Evolutionary conservation across 2,888 invertebrate species (phyloP).

Genomic region (Oscheius sp.): DNA sequence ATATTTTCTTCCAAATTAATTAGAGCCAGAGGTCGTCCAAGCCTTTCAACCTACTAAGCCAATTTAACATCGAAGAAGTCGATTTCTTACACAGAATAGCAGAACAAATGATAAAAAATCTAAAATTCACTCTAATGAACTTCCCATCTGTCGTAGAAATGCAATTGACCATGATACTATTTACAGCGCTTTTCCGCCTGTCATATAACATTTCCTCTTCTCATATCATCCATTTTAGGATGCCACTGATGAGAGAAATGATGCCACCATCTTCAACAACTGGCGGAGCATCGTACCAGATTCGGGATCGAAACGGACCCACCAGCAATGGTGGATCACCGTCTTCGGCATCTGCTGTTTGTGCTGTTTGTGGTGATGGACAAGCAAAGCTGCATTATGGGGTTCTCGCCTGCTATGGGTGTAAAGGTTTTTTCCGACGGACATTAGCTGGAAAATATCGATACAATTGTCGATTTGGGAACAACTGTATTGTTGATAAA

Average conservation of each 20-base stretch:
- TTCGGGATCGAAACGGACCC: constrained; percentile 19
- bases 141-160: too few relatives aligned
- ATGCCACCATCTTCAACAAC: constrained; percentile 39
- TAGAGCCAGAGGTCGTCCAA: too few relatives aligned
- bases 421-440: constrained; percentile 66
- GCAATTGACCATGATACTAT: too few relatives aligned
- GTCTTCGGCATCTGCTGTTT: constrained; percentile 53
- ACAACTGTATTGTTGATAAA: constrained; percentile 69
- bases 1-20: too few relatives aligned
- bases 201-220: too few relatives aligned
- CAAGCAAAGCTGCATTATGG: constrained; percentile 67
- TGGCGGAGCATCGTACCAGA: constrained; percentile 22
- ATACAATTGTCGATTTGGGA: constrained; percentile 67
- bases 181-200: too few relatives aligned
- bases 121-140: too few relatives aligned
- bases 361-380: constrained; percentile 68
- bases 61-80: too few relatives aligned
- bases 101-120: too few relatives aligned
- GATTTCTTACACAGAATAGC: too few relatives aligned
- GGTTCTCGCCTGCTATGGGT: constrained; percentile 52
- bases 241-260: constrained; percentile 49
- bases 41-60: too few relatives aligned
- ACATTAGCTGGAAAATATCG: constrained; percentile 64
- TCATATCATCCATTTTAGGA: too few relatives aligned
- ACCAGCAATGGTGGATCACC: constrained; percentile 7